A percentile compares a stretch with the other conserved stretches of the same genome.
Evolutionary conservation across 1,140 invertebrate genomes (phyloP).

Genomic region (Dryas iulia): DNA sequence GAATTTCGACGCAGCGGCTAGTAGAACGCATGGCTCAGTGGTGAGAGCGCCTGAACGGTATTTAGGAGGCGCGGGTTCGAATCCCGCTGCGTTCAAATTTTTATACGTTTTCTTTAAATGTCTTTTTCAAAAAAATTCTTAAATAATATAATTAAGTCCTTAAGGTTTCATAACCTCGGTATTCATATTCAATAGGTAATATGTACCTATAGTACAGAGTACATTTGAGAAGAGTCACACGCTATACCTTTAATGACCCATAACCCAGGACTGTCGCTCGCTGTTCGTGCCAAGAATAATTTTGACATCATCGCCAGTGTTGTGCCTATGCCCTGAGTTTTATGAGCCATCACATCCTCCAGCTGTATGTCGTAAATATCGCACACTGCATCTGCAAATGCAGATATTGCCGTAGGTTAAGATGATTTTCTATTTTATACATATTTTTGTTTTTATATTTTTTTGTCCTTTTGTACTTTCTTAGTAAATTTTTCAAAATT

Average conservation of each 20-base stretch:
- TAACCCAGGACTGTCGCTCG: conserved; percentile 48
- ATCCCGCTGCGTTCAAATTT: too few relatives aligned
- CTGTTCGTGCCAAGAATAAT: conserved; percentile 65
- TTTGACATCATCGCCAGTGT: conserved; percentile 58
- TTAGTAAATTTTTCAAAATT: too few relatives aligned
- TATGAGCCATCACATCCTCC: conserved; percentile 68
- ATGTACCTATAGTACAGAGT: not conserved
- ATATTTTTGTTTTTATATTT: too few relatives aligned
- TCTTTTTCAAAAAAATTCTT: too few relatives aligned
- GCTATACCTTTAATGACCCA: conserved; percentile 45
- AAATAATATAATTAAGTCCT: not conserved
- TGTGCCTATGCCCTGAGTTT: conserved; percentile 58
- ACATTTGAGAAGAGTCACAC: conserved; percentile 3
- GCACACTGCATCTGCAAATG: conserved; percentile 55
- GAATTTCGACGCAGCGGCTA: too few relatives aligned
- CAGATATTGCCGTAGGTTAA: conserved; percentile 31
- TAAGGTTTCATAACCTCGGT: not conserved
- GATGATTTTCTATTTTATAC: too few relatives aligned
- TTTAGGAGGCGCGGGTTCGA: too few relatives aligned
- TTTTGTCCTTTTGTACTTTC: too few relatives aligned
- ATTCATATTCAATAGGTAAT: not conserved
- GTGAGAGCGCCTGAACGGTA: too few relatives aligned
- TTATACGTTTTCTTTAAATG: too few relatives aligned
- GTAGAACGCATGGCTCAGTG: too few relatives aligned
- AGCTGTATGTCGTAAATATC: conserved; percentile 64